These are phyloP conservation scores for Penaeus japonicus DNA, from an alignment of 1,140 invertebrate genomes.

Conservation along the genomic window DNA sequence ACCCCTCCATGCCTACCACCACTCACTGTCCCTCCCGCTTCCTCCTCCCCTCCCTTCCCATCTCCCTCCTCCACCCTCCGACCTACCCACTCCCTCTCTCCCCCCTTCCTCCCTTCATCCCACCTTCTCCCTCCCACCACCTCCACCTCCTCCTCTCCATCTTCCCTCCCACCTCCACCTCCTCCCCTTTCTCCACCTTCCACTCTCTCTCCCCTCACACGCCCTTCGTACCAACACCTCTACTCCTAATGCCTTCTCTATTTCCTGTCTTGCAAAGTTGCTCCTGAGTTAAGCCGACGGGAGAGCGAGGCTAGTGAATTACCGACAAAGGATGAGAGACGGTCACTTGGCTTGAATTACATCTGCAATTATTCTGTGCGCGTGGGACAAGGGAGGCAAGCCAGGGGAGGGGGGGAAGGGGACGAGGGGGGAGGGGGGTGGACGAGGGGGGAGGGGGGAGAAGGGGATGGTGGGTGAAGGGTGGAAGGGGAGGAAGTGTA, in stretches of 20 bases:
- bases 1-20: background rate
- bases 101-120: background rate
- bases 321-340: constrained; percentile 52
- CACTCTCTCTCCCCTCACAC: background rate
- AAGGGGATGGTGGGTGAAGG: background rate
- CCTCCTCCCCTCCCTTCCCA: constrained; percentile 13
- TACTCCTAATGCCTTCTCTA: constrained; percentile 45
- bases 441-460: background rate
- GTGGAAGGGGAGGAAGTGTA: no score
- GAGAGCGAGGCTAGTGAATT: constrained; percentile 41
- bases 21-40: background rate
- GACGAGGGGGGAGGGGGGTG: background rate
- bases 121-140: background rate
- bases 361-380: constrained; percentile 55
- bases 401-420: background rate
- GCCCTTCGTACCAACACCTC: background rate
- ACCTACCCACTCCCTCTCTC: no score
- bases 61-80: background rate
- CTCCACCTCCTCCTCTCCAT: background rate
- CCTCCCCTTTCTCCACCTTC: background rate
- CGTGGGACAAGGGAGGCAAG: constrained; percentile 28
- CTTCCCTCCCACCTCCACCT: background rate
- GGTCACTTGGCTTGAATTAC: constrained; percentile 55
- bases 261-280: constrained; percentile 53
- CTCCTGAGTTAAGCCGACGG: constrained; percentile 32